These are phyloP conservation scores for Dasysyrphus tricinctus DNA, from an alignment of 2,888 invertebrate species.

Conservation along the genomic window DNA sequence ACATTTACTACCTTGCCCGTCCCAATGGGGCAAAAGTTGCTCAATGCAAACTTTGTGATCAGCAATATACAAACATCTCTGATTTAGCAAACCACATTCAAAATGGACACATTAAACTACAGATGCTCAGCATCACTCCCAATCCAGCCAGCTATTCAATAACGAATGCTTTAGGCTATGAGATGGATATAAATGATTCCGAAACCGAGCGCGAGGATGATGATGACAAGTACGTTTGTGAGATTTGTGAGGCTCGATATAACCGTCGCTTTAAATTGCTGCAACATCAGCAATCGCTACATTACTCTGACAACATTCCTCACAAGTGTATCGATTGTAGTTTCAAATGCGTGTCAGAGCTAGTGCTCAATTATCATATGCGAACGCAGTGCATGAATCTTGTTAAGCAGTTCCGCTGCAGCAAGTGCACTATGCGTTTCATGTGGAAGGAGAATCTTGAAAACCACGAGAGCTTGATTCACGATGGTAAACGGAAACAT, in stretches of 20 bases:
- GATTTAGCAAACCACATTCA: conserved; percentile 77
- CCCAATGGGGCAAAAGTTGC: conserved; percentile 80
- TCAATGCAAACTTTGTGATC: conserved; percentile 79
- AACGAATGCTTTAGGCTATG: conserved; percentile 81
- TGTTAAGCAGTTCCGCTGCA: conserved; percentile 80
- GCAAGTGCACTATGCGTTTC: conserved; percentile 80
- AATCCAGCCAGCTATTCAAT: conserved; percentile 80
- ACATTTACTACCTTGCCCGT: conserved; percentile 74
- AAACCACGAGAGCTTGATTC: conserved; percentile 76
- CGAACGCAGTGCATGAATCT: conserved; percentile 82
- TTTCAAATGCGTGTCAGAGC: conserved; percentile 85
- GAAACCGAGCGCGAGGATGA: conserved; percentile 81
- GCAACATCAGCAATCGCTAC: conserved; percentile 80
- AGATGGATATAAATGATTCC: conserved; percentile 82
- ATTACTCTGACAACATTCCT: conserved; percentile 84
- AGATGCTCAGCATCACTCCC: conserved; percentile 61
- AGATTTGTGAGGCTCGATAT: conserved; percentile 79
- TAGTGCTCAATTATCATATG: conserved; percentile 85
- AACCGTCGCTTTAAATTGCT: conserved; percentile 80
- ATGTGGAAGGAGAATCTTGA: conserved; percentile 82
- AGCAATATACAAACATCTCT: conserved; percentile 77
- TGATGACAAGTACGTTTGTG: conserved; percentile 78
- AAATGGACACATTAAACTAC: conserved; percentile 28
- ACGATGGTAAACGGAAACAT: conserved; percentile 55
- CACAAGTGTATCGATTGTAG: conserved; percentile 85